Evolutionary conservation across 2,888 invertebrate genomes (phyloP).

Genomic region (Dolomedes plantarius): DNA sequence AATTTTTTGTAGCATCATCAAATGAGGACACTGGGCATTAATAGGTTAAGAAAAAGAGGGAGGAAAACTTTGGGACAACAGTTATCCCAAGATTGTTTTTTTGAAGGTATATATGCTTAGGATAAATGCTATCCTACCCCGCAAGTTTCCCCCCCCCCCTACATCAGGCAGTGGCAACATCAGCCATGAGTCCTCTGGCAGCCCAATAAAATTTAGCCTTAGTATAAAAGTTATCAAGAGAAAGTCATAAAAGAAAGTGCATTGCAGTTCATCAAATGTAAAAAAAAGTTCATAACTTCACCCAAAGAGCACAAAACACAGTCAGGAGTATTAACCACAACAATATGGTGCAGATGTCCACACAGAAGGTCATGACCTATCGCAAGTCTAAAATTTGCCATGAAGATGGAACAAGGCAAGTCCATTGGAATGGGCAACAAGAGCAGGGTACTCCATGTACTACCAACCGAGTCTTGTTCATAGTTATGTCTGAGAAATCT

Average conservation of each 20-base stretch:
- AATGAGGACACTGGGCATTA: too few species aligned
- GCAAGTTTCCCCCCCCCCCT: too few species aligned
- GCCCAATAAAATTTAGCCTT: not conserved
- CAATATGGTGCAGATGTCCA: not conserved
- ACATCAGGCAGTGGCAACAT: not conserved
- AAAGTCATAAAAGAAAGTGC: not conserved
- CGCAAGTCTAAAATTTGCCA: constrained; percentile 15
- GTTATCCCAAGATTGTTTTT: too few species aligned
- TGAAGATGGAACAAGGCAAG: not conserved
- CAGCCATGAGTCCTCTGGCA: not conserved
- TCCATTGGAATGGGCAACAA: not conserved
- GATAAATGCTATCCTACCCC: too few species aligned
- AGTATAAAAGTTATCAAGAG: not conserved
- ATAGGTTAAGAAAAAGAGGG: too few species aligned
- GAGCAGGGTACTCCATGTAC: not conserved
- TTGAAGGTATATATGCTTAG: too few species aligned
- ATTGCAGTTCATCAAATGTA: not conserved
- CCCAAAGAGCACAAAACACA: not conserved
- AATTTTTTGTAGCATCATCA: too few species aligned
- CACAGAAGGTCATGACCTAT: not conserved
- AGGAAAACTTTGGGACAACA: too few species aligned
- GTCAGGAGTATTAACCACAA: too few species aligned
- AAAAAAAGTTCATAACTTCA: not conserved
- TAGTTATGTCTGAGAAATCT: too few species aligned
- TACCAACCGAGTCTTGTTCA: not conserved